Evolutionary conservation across 2,888 invertebrate genomes (phyloP).

Genomic region (Melanostoma scalare): DNA sequence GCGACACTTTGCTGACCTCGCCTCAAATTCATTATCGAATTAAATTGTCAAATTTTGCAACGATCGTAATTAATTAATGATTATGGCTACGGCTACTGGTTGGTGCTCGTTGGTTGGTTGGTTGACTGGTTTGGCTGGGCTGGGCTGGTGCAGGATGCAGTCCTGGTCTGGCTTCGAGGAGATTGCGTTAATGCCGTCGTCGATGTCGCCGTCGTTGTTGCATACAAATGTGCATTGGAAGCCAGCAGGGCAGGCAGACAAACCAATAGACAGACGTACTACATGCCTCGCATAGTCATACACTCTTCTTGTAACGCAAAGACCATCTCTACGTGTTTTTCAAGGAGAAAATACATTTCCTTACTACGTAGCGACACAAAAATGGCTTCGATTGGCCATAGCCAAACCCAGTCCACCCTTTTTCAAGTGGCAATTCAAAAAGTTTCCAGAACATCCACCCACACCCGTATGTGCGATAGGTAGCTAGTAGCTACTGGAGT

Average conservation of each 20-base stretch:
- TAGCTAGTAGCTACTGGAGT: not conserved
- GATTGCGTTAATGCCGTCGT: conserved; percentile 64
- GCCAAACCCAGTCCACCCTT: conserved; percentile 26
- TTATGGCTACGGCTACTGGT: conserved; percentile 57
- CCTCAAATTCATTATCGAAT: conserved; percentile 73
- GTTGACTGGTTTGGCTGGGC: conserved; percentile 13
- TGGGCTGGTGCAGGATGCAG: conserved; percentile 41
- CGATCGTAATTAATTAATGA: conserved; percentile 73
- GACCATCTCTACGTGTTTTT: conserved; percentile 54
- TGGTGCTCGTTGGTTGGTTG: conserved; percentile 10
- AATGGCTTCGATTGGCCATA: conserved; percentile 58
- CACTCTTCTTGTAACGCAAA: conserved; percentile 34
- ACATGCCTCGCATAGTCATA: conserved; percentile 24
- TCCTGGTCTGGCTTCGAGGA: conserved; percentile 59
- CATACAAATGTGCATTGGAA: conserved; percentile 49
- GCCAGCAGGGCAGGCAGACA: not conserved
- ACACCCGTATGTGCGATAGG: not conserved
- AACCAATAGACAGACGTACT: conserved; percentile 22
- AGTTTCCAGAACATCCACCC: conserved; percentile 13
- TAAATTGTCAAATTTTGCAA: conserved; percentile 73
- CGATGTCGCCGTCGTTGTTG: conserved; percentile 15
- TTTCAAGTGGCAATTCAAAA: conserved; percentile 62
- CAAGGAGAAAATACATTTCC: conserved; percentile 44
- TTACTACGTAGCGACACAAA: conserved; percentile 41
- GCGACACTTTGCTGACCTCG: conserved; percentile 73